A percentile compares a stretch with the other conserved stretches of the same genome.
These are phyloP conservation scores for Acrossocheilus wenchowensis DNA, from an alignment of 2,797 vertebrate genomes.

Conservation along the genomic window DNA sequence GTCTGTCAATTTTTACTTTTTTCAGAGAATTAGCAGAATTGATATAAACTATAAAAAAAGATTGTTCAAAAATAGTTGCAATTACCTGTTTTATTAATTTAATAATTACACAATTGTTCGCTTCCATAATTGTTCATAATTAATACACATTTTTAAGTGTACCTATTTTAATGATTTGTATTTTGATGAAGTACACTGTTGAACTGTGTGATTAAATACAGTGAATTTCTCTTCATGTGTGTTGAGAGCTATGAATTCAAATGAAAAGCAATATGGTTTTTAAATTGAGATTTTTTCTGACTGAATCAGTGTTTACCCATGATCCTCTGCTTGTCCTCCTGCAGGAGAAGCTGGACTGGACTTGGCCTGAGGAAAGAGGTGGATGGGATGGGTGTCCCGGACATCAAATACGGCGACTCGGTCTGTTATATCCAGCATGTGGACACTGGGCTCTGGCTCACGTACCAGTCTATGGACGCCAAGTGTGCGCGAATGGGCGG, in stretches of 20 bases:
- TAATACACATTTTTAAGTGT: not conserved
- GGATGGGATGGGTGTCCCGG: conserved; percentile 94
- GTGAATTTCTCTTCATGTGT: too few species aligned
- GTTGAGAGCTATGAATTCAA: not conserved
- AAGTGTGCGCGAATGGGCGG: conserved; percentile 94
- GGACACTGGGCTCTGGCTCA: conserved; percentile 90
- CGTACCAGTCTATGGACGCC: conserved; percentile 91
- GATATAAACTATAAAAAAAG: too few species aligned
- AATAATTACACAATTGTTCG: too few species aligned
- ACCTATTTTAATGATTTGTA: not conserved
- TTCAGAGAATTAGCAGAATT: too few species aligned
- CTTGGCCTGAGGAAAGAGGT: conserved; percentile 89
- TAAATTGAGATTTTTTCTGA: not conserved
- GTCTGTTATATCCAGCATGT: conserved; percentile 93
- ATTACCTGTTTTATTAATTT: too few species aligned
- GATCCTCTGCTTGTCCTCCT: conserved; percentile 17
- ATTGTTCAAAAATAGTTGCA: too few species aligned
- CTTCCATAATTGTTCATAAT: not conserved
- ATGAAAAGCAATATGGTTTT: not conserved
- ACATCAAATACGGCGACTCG: conserved; percentile 95
- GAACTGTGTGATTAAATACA: not conserved
- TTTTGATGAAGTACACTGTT: not conserved
- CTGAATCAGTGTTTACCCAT: conserved; percentile 1
- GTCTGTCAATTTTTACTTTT: too few species aligned
- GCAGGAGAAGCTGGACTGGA: conserved; percentile 93